Evolutionary conservation across 2,113 vertebrate genomes (phyloP).

Genomic region (Electrona antarctica): DNA sequence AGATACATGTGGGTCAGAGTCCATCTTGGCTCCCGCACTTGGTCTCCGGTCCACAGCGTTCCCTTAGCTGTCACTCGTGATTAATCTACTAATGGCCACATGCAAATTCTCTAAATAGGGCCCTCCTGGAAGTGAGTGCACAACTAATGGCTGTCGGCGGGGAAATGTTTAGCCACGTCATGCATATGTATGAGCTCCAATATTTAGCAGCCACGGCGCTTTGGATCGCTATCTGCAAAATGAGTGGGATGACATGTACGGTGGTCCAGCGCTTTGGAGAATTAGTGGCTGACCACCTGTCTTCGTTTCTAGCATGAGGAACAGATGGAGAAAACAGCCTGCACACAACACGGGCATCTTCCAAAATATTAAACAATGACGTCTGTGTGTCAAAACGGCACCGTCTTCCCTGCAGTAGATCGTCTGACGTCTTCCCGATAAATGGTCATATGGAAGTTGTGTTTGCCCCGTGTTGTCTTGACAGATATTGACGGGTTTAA

Average conservation of each 20-base stretch:
- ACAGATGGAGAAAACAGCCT: slow-evolving; percentile 51
- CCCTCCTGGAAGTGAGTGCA: slow-evolving; percentile 61
- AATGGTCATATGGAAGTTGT: no score
- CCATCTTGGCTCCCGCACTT: slow-evolving; percentile 57
- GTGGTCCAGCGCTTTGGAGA: slow-evolving; percentile 48
- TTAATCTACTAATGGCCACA: slow-evolving; percentile 76
- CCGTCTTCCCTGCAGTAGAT: no score
- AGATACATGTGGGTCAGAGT: slow-evolving; percentile 71
- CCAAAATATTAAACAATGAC: no score
- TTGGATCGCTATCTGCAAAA: slow-evolving; percentile 66
- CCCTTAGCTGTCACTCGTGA: slow-evolving; percentile 74
- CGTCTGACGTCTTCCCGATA: no score
- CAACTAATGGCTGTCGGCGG: slow-evolving; percentile 65
- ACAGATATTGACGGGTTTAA: no score
- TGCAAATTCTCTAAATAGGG: slow-evolving; percentile 73
- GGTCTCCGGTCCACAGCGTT: slow-evolving; percentile 56
- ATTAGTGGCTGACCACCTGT: slow-evolving; percentile 66
- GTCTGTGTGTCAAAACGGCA: no score
- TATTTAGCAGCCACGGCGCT: slow-evolving; percentile 71
- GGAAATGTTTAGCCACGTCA: slow-evolving; percentile 69
- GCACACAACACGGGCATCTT: not conserved
- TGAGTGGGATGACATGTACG: slow-evolving; percentile 60
- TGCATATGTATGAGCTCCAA: slow-evolving; percentile 79
- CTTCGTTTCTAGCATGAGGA: slow-evolving; percentile 45
- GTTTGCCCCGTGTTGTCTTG: no score